phyloP scores from a whole-genome alignment of 2,113 vertebrate species.

The Oreochromis tanganicae region DNA sequence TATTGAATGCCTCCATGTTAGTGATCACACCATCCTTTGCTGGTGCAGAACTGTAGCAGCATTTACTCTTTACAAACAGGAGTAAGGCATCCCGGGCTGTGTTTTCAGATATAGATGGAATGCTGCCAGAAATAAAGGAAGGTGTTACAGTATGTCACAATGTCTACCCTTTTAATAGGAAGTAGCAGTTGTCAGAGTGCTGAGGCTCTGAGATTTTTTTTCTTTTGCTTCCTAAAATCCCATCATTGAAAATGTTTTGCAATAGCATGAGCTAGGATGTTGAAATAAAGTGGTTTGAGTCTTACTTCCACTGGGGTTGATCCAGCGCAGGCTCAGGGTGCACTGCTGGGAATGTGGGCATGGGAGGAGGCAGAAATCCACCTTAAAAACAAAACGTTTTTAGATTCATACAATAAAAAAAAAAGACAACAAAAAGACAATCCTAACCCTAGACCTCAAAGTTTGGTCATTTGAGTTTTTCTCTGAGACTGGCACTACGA shows the following conservation, averaged over 20 bases:
- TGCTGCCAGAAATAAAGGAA: conserved; percentile 24
- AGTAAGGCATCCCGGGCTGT: conserved; percentile 32
- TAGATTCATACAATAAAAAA: background rate
- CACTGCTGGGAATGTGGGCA: conserved; percentile 47
- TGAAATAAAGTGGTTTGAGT: background rate
- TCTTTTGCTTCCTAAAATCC: background rate
- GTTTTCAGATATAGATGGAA: conserved; percentile 59
- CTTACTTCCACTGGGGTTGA: conserved; percentile 67
- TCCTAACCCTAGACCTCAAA: background rate
- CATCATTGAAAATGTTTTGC: background rate
- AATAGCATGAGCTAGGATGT: background rate
- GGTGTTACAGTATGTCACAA: background rate
- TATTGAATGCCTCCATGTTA: conserved; percentile 59
- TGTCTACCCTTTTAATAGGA: background rate
- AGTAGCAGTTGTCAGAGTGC: background rate
- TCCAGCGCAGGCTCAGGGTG: conserved; percentile 36
- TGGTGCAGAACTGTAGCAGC: conserved; percentile 59
- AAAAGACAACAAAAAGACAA: background rate
- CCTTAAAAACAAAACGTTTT: conserved; percentile 19
- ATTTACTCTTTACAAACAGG: conserved; percentile 33
- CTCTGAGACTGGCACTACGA: background rate
- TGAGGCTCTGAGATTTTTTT: background rate
- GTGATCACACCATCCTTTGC: conserved; percentile 62
- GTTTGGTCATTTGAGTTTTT: background rate
- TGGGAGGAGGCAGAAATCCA: conserved; percentile 68